Base-by-base conservation (phyloP, 2,113 vertebrate genomes). In the Podarcis cretensis region DNA sequence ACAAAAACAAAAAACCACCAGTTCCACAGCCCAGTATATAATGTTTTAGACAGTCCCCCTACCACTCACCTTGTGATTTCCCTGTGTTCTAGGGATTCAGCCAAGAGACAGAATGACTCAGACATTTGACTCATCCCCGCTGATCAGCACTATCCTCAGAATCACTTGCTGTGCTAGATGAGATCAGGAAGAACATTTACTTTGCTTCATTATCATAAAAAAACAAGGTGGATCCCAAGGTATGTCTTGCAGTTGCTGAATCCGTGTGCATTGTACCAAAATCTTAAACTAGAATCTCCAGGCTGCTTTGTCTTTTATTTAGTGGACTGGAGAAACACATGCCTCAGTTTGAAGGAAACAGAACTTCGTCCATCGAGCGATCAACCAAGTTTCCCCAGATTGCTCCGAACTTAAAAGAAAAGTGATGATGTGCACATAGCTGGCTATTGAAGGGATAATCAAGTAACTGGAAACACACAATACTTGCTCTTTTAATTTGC, bases 81-180 rank as follows among this genome's bases (percentile, higher is more conserved):
- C 88, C 87, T 93, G 89, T 83, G 81, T 88, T 91, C 90, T 92
- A 91, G 90, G 75, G 37, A 89, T 30, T 84, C 89, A 95, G 95
- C 95, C 95, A 96, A 96, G 93, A 95, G 88, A 0, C 83, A 93
- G 89, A 82, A 87, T 96, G 94, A 95, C 89, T 96, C 95, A 96
- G 57, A 82, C 83, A 90, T 86, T 87, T 96, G 95, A 96, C 90
- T 96, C 95, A 95, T 94, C 83, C 89, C 87, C 76, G 80, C 81
- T 85, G 85, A 92, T 95, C 93, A 93, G 92, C 90, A 87, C 40
- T 89, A 86, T 81, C 83, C 82, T 89, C 66, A 85, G 89, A 95
- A 92, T 91, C 83, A 82, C 93, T 91, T 89, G 85, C 91, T 80
- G 92, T 91, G 91, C 92, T 91, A 80, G 93, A 89, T 91, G 83